Evolutionary conservation across 2,113 vertebrate species (phyloP), one percentile per base, ranked within the genome.

Genomic region (Arothron firmamentum): DNA sequence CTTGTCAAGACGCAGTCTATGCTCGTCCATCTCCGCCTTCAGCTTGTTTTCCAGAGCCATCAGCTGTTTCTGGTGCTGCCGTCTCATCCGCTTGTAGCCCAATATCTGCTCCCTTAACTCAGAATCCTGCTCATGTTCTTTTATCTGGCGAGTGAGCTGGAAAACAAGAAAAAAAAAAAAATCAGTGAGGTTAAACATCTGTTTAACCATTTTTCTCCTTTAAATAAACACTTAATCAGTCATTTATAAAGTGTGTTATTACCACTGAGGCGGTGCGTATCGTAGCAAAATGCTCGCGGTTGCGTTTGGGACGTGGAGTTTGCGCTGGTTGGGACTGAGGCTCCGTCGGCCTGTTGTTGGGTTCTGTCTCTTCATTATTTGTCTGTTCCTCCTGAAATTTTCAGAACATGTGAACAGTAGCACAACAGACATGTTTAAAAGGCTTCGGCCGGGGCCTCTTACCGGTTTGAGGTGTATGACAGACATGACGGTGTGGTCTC

Each of bases 11-110:
- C 95, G 92, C 16, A 99, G 95, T 68, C 96, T 92, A 80, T 99
- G 96, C 79, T 99, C 97, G 0, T 98, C 97, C 94, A 98, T 97
- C 88, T 99, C 97, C 12, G 94, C 92, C 87, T 98, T 98, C 65
- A 99, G 90, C 82, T 97, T 99, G 89, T 98, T 99, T 85, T 99
- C 97, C 56, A 98, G 88, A 10, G 95, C 97, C 94, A 98, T 93
- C 72, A 98, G 90, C 54, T 99, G 95, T 69, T 98, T 99, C 90
- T 99, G 97, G 89, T 99, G 97, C 82, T 98, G 96, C 74, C 97
- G 86, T 56, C 97, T 92, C 96, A 98, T 99, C 74, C 97, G 93
- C 80, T 99, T 99, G 77, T 99, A 99, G 67, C 96, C 97, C 68
- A 96, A 92, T 90, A 99, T 99, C 84, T 98, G 97, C 80, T 99